Conservation (phyloP, 2,113 vertebrate species). For the Alaudala cheleensis region DNA sequence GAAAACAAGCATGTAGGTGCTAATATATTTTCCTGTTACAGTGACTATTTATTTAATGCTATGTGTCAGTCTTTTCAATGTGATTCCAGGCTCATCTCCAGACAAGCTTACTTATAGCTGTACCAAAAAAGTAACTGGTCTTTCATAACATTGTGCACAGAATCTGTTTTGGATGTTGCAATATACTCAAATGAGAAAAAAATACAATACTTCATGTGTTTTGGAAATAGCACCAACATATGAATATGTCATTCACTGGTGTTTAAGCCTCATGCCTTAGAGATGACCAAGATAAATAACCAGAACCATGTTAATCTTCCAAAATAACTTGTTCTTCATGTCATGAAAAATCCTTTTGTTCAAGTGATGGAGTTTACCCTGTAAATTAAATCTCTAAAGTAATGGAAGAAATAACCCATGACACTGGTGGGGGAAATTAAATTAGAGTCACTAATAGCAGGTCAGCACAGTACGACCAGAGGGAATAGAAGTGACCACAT, state of each 20-base stretch:
- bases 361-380: conserved; percentile 72
- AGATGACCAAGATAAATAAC: conserved; percentile 72
- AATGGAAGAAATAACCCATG: conserved; percentile 81
- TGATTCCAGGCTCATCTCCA: not conserved
- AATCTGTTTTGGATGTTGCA: not conserved
- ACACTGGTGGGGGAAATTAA: conserved; percentile 80
- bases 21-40: not conserved
- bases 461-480: conserved; percentile 69
- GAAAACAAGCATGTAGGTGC: not conserved
- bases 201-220: not conserved
- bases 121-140: not conserved
- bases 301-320: conserved; percentile 68
- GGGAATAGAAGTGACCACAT: conserved; percentile 80
- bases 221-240: conserved; percentile 9
- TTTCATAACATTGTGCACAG: not conserved
- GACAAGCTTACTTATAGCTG: not conserved
- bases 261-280: conserved; percentile 48
- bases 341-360: conserved; percentile 72
- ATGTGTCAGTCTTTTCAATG: not conserved
- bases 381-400: conserved; percentile 80
- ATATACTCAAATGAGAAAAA: conserved; percentile 37
- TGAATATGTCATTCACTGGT: conserved; percentile 45
- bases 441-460: conserved; percentile 82
- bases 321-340: conserved; percentile 67
- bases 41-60: not conserved